phyloP scores from a whole-genome alignment of 2,797 vertebrate species.

The Macropodus opercularis region DNA sequence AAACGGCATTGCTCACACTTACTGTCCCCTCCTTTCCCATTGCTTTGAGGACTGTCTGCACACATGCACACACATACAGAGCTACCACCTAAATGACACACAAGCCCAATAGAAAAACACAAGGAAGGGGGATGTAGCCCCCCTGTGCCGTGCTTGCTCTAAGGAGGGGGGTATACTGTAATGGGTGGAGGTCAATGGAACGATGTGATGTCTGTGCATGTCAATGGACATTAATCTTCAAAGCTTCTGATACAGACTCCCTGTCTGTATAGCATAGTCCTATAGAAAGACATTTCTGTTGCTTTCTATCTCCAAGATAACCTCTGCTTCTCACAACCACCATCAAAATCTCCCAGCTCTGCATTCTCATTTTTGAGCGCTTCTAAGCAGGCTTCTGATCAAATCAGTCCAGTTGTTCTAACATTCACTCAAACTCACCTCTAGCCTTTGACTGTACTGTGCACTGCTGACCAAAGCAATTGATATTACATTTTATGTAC shows the following conservation, averaged over 20 bases:
- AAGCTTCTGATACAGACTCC: slow-evolving; percentile 16
- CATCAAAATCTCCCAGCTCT: no score
- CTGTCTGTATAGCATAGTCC: not conserved
- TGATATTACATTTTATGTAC: no score
- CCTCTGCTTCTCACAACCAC: no score
- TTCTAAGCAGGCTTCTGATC: slow-evolving; percentile 24
- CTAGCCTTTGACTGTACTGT: no score
- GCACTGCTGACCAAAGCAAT: no score
- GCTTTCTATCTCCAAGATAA: not conserved
- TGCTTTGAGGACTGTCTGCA: slow-evolving; percentile 51
- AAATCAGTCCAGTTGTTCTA: slow-evolving; percentile 29
- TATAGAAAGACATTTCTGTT: no score
- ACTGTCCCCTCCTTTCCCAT: slow-evolving; percentile 63
- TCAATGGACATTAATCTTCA: slow-evolving; percentile 17
- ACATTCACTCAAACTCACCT: slow-evolving; percentile 30
- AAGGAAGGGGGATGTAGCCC: slow-evolving; percentile 48
- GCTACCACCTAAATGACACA: slow-evolving; percentile 30
- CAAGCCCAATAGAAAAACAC: slow-evolving; percentile 10
- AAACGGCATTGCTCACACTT: slow-evolving; percentile 57
- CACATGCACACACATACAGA: slow-evolving; percentile 18
- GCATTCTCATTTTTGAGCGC: no score
- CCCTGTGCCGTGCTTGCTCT: not conserved
- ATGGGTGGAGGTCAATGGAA: slow-evolving; percentile 21
- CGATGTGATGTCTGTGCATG: slow-evolving; percentile 11
- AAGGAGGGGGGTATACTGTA: no score